Percentiles rank a stretch among this genome's conserved stretches.
Conservation (phyloP, 2,113 vertebrate genomes). For the Macaca nemestrina region DNA sequence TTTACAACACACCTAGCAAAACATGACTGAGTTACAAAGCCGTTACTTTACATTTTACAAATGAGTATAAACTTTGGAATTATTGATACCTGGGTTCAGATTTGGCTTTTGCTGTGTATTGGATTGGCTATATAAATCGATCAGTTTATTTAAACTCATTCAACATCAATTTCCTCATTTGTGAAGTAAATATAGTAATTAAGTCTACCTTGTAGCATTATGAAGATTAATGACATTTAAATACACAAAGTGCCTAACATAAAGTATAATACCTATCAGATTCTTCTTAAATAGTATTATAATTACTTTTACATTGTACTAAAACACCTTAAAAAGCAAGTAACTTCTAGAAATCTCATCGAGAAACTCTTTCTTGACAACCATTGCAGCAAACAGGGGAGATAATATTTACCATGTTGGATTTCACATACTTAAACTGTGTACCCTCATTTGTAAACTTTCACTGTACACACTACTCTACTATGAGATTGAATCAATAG, state of each 20-base stretch:
- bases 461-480: neutral
- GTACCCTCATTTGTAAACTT: neutral
- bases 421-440: neutral
- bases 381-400: neutral
- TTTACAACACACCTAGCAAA: neutral
- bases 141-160: neutral
- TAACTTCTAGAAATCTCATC: neutral
- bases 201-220: neutral
- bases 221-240: neutral
- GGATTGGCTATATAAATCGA: neutral
- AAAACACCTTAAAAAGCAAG: neutral
- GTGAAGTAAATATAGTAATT: neutral
- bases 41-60: neutral
- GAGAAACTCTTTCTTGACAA: neutral
- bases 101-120: neutral
- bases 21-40: neutral
- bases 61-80: neutral
- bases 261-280: neutral
- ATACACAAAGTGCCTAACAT: neutral
- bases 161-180: neutral
- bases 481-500: neutral
- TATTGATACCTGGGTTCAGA: neutral
- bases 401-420: neutral
- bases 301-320: slow-evolving; percentile 8
- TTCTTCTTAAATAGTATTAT: neutral